These are phyloP conservation scores for Stictocephala bisonia DNA, from an alignment of 2,888 invertebrate genomes.

Conservation along the genomic window DNA sequence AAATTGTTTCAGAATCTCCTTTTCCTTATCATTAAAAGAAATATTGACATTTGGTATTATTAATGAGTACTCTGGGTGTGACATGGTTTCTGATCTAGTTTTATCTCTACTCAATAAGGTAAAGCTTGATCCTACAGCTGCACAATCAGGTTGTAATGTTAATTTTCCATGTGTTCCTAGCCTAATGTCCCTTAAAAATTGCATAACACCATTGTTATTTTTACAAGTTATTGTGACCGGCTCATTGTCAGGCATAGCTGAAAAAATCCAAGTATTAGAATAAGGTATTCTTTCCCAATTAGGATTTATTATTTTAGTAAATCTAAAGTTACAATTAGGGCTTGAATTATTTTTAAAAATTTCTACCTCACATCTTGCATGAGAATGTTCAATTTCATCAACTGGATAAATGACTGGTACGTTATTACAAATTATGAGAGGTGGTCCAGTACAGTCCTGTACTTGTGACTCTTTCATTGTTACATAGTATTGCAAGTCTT, in stretches of 20 bases:
- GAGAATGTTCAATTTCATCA: no score
- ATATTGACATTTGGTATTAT: conserved; percentile 9
- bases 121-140: not conserved
- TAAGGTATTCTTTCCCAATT: no score
- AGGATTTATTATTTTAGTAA: no score
- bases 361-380: no score
- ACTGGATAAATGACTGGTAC: no score
- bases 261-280: no score
- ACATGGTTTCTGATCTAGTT: not conserved
- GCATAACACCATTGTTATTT: not conserved
- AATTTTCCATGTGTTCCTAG: not conserved
- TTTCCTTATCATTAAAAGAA: not conserved
- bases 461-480: no score
- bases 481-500: no score
- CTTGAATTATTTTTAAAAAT: no score
- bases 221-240: not conserved
- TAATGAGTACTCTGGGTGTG: not conserved
- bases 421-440: no score
- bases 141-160: conserved; percentile 1
- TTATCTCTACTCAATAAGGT: not conserved
- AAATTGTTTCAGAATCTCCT: not conserved
- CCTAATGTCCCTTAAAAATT: not conserved
- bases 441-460: no score
- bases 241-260: not conserved
- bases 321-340: no score